A percentile compares a stretch with the other conserved stretches of the same genome.
These are phyloP conservation scores for Trachelus tabidus DNA, from an alignment of 2,888 invertebrate species.

Conservation along the genomic window DNA sequence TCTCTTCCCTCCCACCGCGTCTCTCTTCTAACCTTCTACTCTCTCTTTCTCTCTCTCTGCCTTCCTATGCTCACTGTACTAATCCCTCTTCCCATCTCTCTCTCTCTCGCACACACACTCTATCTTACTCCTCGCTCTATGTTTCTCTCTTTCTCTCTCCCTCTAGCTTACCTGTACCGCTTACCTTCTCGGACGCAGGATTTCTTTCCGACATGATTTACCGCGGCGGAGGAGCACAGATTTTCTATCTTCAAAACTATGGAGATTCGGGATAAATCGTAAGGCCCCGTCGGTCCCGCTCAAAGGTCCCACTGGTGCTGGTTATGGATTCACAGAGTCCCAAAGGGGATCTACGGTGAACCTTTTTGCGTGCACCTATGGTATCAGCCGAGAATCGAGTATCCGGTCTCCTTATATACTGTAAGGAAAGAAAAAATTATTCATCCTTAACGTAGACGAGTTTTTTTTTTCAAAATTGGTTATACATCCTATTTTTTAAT, in stretches of 20 bases:
- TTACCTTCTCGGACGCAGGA: neutral
- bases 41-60: constrained; percentile 18
- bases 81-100: constrained; percentile 17
- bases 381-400: neutral
- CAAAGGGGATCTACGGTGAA: neutral
- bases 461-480: neutral
- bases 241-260: constrained; percentile 23
- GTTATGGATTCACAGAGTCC: neutral
- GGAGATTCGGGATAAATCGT: constrained; percentile 13
- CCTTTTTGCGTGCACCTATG: neutral
- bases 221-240: constrained; percentile 15
- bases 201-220: constrained; percentile 15
- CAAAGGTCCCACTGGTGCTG: neutral
- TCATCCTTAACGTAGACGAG: neutral
- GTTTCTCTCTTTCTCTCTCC: constrained; percentile 12
- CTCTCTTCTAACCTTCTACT: constrained; percentile 7
- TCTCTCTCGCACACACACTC: neutral
- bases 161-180: neutral
- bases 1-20: constrained; percentile 11
- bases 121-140: constrained; percentile 15
- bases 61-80: constrained; percentile 25
- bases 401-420: neutral
- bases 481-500: neutral
- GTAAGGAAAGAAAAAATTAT: neutral
- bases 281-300: neutral